Evolutionary conservation across 2,797 vertebrate genomes (phyloP), one percentile per base, ranked within the genome.

Genomic region (Leptodactylus fallax): DNA sequence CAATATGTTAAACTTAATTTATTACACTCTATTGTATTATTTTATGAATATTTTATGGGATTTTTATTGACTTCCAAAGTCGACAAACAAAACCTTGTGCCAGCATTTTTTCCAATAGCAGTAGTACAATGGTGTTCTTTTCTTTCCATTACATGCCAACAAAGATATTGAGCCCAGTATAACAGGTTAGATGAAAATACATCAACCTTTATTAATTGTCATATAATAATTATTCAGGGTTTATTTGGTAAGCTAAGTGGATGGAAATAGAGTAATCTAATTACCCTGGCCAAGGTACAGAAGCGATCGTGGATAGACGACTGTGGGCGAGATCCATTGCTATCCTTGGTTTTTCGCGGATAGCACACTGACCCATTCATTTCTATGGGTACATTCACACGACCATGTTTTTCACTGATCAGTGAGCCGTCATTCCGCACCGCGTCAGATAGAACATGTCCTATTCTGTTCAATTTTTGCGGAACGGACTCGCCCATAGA

Each of bases 31-130:
- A 60, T 83, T 23, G 47, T 55, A 67, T 87, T 77, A 67, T 77
- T 65, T 36, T 67, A 78, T 87, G 58, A 87, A 87, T 83, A 83
- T 87, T 87, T 87, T 47, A 87, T 77, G 45, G 47, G 13, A 63
- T 27, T 82, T 63, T 65, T 83, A 69, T 87, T 83, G 80, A 65
- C 85, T 74, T 81, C 7, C 79, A 60, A 58, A 87, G 80, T 83
- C 80, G 69, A 80, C 60, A 58, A 71, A 61, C 49, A 13, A 61
- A 45, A 47, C 63, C 21, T 55, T 80, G 77, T 67, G 47, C 21
- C 67, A 23, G 51, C 55, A 13, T 56, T 86, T 63, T n/a, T 47
- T 76, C 45, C 36, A 36, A 63, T 53, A 49, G 36, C 36, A 36
- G 36, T 36, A 36, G 36, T 36, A 36, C 36, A 36, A 36, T 36